Evolutionary conservation across 2,797 vertebrate species (phyloP).

Genomic region (Macrochelys suwanniensis): DNA sequence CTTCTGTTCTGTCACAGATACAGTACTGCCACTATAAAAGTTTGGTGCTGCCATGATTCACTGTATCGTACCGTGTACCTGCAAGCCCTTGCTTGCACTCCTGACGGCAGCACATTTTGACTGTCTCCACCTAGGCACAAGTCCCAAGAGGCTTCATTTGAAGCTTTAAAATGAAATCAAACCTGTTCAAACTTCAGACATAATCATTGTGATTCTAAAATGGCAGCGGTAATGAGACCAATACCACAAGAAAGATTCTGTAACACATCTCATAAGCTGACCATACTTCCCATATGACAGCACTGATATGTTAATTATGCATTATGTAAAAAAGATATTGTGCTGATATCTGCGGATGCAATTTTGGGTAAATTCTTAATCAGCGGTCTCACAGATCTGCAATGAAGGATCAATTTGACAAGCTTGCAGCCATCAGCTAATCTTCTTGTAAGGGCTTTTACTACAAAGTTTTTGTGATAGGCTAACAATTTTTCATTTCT

Average conservation of each 20-base stretch:
- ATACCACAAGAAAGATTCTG: slow-evolving; percentile 31
- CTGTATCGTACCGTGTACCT: background rate
- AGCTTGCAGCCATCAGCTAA: slow-evolving; percentile 36
- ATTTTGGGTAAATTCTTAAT: slow-evolving; percentile 58
- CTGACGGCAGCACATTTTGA: background rate
- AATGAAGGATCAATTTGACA: slow-evolving; percentile 44
- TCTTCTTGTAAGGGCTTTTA: slow-evolving; percentile 6
- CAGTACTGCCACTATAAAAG: slow-evolving; percentile 19
- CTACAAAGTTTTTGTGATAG: background rate
- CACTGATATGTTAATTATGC: slow-evolving; percentile 73
- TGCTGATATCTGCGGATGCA: slow-evolving; percentile 55
- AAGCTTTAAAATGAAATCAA: slow-evolving; percentile 67
- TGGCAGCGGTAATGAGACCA: slow-evolving; percentile 49
- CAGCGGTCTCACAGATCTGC: slow-evolving; percentile 56
- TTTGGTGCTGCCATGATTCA: background rate
- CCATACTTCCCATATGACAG: slow-evolving; percentile 58
- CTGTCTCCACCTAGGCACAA: background rate
- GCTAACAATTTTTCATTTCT: background rate
- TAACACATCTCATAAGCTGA: slow-evolving; percentile 53
- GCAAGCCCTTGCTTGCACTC: fast-evolving
- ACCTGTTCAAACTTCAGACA: slow-evolving; percentile 68
- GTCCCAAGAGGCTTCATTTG: slow-evolving; percentile 40
- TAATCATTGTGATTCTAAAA: slow-evolving; percentile 51
- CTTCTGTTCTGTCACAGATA: slow-evolving; percentile 10
- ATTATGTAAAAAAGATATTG: slow-evolving; percentile 63